Conservation (phyloP, 35 echinoderm and acorn worm species). For the Lytechinus pictus region DNA sequence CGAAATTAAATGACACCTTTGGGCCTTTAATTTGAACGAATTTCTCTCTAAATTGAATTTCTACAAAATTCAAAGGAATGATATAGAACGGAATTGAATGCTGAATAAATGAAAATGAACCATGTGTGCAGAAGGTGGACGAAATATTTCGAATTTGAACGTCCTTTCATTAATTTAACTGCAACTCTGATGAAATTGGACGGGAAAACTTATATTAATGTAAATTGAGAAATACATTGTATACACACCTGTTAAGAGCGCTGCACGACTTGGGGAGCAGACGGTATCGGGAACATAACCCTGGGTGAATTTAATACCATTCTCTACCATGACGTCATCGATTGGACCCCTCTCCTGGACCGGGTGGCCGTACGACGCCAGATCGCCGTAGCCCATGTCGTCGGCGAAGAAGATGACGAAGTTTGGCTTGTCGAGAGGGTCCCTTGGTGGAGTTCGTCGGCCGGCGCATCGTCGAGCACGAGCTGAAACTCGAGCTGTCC, state of each 20-base stretch:
- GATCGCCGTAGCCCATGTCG: conserved; percentile 86
- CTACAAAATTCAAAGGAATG: no score
- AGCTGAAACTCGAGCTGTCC: background rate
- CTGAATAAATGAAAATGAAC: no score
- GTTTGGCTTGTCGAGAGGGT: conserved; percentile 70
- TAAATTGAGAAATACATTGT: background rate
- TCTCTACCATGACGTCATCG: conserved; percentile 48
- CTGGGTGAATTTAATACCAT: conserved; percentile 59
- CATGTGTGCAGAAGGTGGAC: no score
- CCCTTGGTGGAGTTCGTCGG: background rate
- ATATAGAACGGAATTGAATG: no score
- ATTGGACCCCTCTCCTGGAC: conserved; percentile 57
- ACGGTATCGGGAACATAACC: conserved; percentile 48
- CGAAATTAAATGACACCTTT: no score
- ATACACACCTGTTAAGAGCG: conserved; percentile 57
- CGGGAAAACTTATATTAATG: no score
- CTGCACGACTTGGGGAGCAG: conserved; percentile 60
- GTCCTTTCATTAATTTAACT: no score
- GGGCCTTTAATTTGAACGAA: no score
- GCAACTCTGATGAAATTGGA: no score
- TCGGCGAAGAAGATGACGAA: conserved; percentile 74
- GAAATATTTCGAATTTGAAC: no score
- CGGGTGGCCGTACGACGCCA: conserved; percentile 76
- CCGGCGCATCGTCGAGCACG: background rate
- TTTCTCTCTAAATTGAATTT: no score